Base-by-base conservation (phyloP, 1,140 invertebrate species). In the Nomia melanderi region DNA sequence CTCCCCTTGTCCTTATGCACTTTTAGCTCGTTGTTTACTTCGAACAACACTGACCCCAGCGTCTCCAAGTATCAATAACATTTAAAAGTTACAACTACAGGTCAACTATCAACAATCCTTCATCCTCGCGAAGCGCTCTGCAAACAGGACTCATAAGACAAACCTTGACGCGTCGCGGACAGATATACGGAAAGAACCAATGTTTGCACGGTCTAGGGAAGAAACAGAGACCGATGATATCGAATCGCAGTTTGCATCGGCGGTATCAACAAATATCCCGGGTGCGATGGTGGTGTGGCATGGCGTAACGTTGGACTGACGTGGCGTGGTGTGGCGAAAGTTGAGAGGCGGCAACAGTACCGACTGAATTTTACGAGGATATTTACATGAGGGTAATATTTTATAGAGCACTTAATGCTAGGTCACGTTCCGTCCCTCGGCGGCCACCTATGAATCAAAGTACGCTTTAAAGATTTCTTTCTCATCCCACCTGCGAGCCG, bases 361-460 rank as follows among this genome's bases (percentile, higher is more conserved):
- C 73, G 65, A 82, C 65, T 84, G 82, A 87, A 90, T 88, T 91
- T 91, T 90, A 91, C 88, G 89, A 90, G 80, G 84, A 84, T 90
- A 90, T 91, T 91, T 91, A 90, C 89, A 90, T 87, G 85, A 81
- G 87, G 81, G 84, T 85, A 87, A 90, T 90, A 91, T 90, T 91
- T 91, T 90, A 91, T 87, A 82, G 86, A 78, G 81, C 88, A 90
- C 90, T 91, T 91, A 91, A 91, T 91, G 90, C 90, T 79, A 81
- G 87, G 88, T 90, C 90, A 91, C 90, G 90, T 91, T 88, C 81
- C 76, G 79, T 87, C 74, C 83, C 78, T 78, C 75, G 73, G 67
- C 77, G 73, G 78, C 82, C 79, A 87, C 81, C 86, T 89, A 89
- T 89, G 89, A 90, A 90, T 90, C 89, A 90, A 89, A 89, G 84